Base-by-base conservation (phyloP, 2,797 vertebrate species). In the Acanthurus tractus region DNA sequence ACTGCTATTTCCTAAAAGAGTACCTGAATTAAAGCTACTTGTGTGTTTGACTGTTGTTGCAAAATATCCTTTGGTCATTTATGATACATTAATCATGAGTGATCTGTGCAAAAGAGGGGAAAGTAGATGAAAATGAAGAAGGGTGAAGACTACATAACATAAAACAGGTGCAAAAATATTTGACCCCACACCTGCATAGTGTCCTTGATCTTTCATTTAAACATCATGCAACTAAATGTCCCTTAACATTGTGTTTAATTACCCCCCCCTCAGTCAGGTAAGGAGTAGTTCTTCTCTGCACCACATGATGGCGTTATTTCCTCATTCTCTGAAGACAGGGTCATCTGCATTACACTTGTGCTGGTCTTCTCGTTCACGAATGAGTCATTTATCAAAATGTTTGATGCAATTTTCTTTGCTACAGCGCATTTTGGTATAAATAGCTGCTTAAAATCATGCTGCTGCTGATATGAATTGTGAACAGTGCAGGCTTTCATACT, bases 291-390 rank as follows among this genome's bases (percentile, higher is more conserved):
- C 45, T 48, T 48, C 8, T 81, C 9, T 69, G 1, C 29, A 45
- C 86, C 91, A 91, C 87, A 71, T 86, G 89, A 82, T 88, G 90
- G 88, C 23, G 83, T 15, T 50, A 75, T 53, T 6, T 6, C 13
- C 23, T 48, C 11, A 44, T 44, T 73, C 69, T 70, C 22, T 34
- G 3, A 12, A 23, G 25, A 0, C 0, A 1, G 34, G 9, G 11
- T 11, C 1, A 2, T 55, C 20, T 44, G 1, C 11, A n/a, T 20
- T 0, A 4, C 17, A 8, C 1, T 1, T 20, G 38, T 1, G 17
- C 1, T 56, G 2, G 0, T 8, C 2, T 36, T 42, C 4, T 18
- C 58, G 2, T 9, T 12, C 1, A 38, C 12, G 10, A 4, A 18
- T 50, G 6, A 56, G n/a, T 22, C 11, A 52, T 52, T 46, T 18